Conservation (phyloP, 2,888 invertebrate species). For the Nomada flava region DNA sequence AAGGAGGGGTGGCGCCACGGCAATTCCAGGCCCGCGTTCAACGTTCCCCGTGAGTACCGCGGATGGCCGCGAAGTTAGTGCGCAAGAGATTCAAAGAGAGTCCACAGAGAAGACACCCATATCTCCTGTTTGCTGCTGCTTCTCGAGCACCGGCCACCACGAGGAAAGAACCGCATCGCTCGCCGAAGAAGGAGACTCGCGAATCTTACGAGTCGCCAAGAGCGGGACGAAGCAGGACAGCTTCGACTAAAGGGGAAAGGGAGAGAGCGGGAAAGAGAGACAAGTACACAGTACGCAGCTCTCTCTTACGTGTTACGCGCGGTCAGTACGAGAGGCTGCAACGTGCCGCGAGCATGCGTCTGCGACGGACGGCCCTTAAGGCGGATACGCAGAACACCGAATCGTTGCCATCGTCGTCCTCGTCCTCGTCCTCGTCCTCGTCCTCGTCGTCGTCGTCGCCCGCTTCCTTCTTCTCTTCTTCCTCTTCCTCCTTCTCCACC, state of each 20-base stretch:
- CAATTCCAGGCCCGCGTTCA: constrained; percentile 83
- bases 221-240: constrained; percentile 21
- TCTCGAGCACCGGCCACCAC: constrained; percentile 9
- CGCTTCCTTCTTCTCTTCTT: background rate
- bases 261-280: constrained; percentile 41
- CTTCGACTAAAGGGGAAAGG: constrained; percentile 31
- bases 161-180: constrained; percentile 5
- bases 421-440: constrained; percentile 39
- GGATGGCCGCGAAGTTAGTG: constrained; percentile 78
- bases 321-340: constrained; percentile 75
- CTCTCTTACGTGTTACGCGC: constrained; percentile 74
- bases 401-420: constrained; percentile 55
- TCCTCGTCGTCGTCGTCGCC: constrained; percentile 54
- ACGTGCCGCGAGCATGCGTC: constrained; percentile 75
- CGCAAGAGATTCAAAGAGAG: constrained; percentile 75
- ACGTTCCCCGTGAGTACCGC: constrained; percentile 80
- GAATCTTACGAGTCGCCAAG: constrained; percentile 1
- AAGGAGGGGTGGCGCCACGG: constrained; percentile 83
- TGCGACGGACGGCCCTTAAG: constrained; percentile 72
- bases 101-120: constrained; percentile 42
- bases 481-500: too few species aligned
- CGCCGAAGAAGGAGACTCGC: background rate
- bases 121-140: constrained; percentile 33
- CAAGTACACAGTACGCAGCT: constrained; percentile 57
- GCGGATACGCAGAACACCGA: constrained; percentile 69